Conservation (phyloP, 2,797 vertebrate species). For the Mus spretus region DNA sequence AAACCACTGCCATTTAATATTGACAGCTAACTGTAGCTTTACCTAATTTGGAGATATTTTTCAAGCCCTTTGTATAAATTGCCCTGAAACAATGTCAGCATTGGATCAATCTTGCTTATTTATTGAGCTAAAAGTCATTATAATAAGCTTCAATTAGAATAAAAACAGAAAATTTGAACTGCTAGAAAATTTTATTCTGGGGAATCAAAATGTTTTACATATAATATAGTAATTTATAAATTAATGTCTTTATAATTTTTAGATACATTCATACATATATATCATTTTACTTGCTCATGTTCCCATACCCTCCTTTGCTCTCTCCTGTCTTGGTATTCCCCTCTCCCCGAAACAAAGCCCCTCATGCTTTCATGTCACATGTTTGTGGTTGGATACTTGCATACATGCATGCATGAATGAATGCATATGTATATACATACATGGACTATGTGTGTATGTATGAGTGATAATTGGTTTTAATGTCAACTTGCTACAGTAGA, state of each 20-base stretch:
- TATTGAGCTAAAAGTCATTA: slow-evolving; percentile 77
- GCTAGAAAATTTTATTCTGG: slow-evolving; percentile 79
- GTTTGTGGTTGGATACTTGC: not conserved
- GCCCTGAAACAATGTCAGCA: slow-evolving; percentile 67
- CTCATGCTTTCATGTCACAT: not conserved
- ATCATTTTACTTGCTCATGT: not conserved
- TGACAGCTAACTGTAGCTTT: slow-evolving; percentile 68
- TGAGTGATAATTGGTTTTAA: not conserved
- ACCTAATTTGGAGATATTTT: slow-evolving; percentile 74
- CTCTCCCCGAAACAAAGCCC: too few relatives aligned
- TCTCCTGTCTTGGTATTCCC: not conserved
- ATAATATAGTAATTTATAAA: slow-evolving; percentile 83
- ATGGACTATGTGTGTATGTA: not conserved
- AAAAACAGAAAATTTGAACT: slow-evolving; percentile 79
- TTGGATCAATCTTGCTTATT: slow-evolving; percentile 70
- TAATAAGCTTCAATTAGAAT: slow-evolving; percentile 78
- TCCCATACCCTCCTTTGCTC: not conserved
- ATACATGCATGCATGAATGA: not conserved
- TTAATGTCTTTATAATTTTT: slow-evolving; percentile 81
- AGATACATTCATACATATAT: not conserved
- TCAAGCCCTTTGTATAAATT: slow-evolving; percentile 72
- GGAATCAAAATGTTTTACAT: slow-evolving; percentile 83
- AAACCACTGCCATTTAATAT: slow-evolving; percentile 64
- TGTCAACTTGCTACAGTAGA: not conserved
- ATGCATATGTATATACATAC: not conserved